Evolutionary conservation across 2,888 invertebrate genomes (phyloP).

Genomic region (Drosophila merina): DNA sequence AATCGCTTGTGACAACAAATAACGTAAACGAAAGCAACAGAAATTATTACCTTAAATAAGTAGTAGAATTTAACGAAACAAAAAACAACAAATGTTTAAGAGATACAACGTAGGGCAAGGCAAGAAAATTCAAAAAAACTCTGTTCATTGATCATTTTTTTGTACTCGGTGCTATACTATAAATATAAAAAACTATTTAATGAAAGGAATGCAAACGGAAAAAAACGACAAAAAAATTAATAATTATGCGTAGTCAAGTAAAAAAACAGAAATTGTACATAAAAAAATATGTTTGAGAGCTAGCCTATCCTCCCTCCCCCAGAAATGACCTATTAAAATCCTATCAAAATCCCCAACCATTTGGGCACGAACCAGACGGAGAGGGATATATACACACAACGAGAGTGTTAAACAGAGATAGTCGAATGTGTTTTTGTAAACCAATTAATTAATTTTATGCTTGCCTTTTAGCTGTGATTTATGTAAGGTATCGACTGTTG

Average conservation of each 20-base stretch:
- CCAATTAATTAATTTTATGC: constrained; percentile 54
- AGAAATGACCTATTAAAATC: constrained; percentile 1
- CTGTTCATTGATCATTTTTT: constrained; percentile 78
- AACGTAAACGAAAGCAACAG: constrained; percentile 62
- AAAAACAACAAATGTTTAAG: constrained; percentile 28
- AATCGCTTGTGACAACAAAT: constrained; percentile 38
- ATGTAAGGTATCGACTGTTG: constrained; percentile 25
- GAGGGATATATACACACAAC: neutral
- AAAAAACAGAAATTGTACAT: constrained; percentile 43
- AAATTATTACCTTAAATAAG: constrained; percentile 77
- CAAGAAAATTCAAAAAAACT: constrained; percentile 60
- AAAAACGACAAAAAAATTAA: constrained; percentile 42
- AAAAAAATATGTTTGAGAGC: constrained; percentile 30
- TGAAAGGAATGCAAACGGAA: constrained; percentile 31
- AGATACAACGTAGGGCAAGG: constrained; percentile 40
- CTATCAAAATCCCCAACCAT: constrained; percentile 3
- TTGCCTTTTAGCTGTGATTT: constrained; percentile 77
- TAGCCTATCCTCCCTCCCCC: constrained; percentile 6
- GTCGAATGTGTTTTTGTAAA: constrained; percentile 21
- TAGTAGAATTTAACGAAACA: constrained; percentile 66
- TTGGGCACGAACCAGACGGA: constrained; percentile 29
- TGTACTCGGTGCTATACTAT: constrained; percentile 84
- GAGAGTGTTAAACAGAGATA: constrained; percentile 20
- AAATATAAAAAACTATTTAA: constrained; percentile 76
- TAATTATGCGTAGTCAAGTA: constrained; percentile 72